Evolutionary conservation across 2,888 invertebrate genomes (phyloP).

Genomic region (Drosophila limbata): DNA sequence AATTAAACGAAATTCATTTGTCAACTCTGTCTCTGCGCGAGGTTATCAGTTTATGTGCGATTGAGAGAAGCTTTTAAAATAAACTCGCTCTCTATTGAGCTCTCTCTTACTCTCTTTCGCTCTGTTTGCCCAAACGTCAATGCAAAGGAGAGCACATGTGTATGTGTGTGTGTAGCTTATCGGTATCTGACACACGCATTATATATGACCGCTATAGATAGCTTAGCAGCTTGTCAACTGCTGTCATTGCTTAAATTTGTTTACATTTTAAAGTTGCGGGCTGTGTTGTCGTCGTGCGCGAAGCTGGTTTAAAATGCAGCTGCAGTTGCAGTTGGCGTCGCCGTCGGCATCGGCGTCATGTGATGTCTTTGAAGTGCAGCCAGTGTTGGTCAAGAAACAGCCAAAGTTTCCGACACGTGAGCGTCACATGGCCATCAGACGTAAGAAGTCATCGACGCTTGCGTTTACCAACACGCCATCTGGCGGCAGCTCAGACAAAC

Average conservation of each 20-base stretch:
- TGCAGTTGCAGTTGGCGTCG: constrained; percentile 49
- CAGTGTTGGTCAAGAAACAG: constrained; percentile 86
- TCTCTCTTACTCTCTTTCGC: neutral
- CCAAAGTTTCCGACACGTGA: constrained; percentile 90
- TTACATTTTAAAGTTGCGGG: constrained; percentile 56
- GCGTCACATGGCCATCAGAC: constrained; percentile 89
- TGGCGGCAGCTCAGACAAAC: constrained; percentile 33
- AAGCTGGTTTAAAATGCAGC: constrained; percentile 46
- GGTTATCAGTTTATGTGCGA: constrained; percentile 3
- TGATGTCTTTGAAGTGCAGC: constrained; percentile 82
- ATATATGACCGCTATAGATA: constrained; percentile 52
- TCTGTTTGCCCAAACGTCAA: constrained; percentile 35
- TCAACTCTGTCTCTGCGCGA: constrained; percentile 19
- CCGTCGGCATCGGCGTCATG: constrained; percentile 29
- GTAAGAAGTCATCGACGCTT: constrained; percentile 85
- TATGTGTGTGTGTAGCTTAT: constrained; percentile 43
- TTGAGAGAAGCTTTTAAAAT: constrained; percentile 8
- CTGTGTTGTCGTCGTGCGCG: constrained; percentile 28
- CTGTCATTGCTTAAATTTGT: constrained; percentile 57
- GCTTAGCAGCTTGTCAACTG: constrained; percentile 35
- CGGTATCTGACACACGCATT: constrained; percentile 53
- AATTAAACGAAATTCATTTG: constrained; percentile 20
- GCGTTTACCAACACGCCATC: constrained; percentile 39
- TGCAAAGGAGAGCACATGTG: constrained; percentile 11
- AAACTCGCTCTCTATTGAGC: neutral